These are phyloP conservation scores for Pterocles gutturalis DNA, from an alignment of 2,113 vertebrate genomes.

Conservation along the genomic window DNA sequence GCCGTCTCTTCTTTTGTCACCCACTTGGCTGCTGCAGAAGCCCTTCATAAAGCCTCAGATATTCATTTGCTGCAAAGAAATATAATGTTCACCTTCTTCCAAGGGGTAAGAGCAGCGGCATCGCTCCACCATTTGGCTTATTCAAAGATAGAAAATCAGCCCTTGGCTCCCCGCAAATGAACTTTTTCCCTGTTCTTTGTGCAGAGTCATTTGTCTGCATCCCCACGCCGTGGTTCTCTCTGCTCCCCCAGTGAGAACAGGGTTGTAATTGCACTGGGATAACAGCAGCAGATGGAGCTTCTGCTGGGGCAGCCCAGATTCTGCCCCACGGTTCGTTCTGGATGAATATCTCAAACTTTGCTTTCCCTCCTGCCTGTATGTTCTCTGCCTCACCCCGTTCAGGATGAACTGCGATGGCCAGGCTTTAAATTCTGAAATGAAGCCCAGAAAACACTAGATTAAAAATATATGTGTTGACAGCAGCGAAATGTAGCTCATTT, in stretches of 20 bases:
- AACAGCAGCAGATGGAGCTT: background rate
- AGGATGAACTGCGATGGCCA: background rate
- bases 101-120: conserved; percentile 83
- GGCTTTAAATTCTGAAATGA: background rate
- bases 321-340: background rate
- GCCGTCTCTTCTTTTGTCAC: conserved; percentile 85
- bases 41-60: conserved; percentile 77
- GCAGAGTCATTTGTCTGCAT: background rate
- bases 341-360: background rate
- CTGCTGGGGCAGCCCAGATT: background rate
- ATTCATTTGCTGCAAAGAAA: conserved; percentile 70
- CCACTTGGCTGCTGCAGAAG: conserved; percentile 88
- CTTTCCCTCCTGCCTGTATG: background rate
- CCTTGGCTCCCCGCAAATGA: background rate
- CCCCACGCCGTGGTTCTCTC: background rate
- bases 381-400: background rate
- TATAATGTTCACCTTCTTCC: conserved; percentile 93
- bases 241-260: background rate
- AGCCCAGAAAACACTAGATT: background rate
- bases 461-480: conserved; percentile 34
- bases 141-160: background rate
- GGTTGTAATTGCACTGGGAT: background rate
- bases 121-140: background rate
- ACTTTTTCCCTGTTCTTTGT: background rate
- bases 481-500: background rate